Evolutionary conservation across 2,797 vertebrate species (phyloP), one percentile per base, ranked within the genome.

Genomic region (Sebastes cheni): DNA sequence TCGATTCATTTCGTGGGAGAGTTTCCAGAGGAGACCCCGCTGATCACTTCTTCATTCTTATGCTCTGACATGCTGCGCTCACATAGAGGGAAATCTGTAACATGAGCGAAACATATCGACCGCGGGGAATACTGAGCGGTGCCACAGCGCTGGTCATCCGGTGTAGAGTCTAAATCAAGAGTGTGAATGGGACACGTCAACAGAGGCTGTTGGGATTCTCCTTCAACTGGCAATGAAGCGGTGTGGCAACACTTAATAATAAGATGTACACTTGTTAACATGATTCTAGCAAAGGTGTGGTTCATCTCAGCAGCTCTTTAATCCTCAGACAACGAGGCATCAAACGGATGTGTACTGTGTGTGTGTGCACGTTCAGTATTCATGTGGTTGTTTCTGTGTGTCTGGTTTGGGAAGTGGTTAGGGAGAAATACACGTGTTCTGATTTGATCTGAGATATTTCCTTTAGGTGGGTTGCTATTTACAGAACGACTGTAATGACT

Each of bases 361-460:
- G 75, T 69, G 61, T 10, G 62, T 70, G 69, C 5, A 22, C 52
- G 50, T n/a, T 4, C 11, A 62, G 42, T 54, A 16, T 69, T 69
- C 50, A 67, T 62, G 46, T 42, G 30, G 23, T 25, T 36, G 18
- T 55, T 13, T 56, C 4, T 67, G 30, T 68, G 78, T 68, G 78
- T 79, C 72, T 61, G 87, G 72, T 92, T 91, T 92, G 92, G 92
- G 91, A 93, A 94, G 92, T 72, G 39, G 86, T 95, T 94, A 89
- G 81, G 80, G 81, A 77, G 87, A 92, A 92, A 74, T 84, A 88
- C 84, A 78, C 83, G 72, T 91, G 89, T 68, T 86, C 86, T 83
- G 93, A 95, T 95, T 91, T 83, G 87, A 93, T 91, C 89, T 86
- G 79, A 77, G 83, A 93, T 84, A 90, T 93, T 95, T 95, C 92